These are phyloP conservation scores for Neosalanx taihuensis DNA, from an alignment of 2,797 vertebrate species.

Conservation along the genomic window DNA sequence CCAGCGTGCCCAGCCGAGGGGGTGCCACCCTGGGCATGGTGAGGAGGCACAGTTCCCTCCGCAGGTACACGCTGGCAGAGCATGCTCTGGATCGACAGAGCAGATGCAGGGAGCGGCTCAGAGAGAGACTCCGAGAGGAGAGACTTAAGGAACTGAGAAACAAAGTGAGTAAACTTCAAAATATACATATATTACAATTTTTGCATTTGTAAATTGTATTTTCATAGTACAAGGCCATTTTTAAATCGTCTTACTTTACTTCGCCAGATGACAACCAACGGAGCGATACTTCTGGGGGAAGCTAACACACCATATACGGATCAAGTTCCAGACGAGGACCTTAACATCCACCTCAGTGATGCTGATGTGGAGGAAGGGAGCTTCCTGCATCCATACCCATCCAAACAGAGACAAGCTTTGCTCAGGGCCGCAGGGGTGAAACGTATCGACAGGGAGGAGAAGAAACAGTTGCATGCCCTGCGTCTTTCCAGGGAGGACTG, in stretches of 20 bases:
- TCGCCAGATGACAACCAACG: slow-evolving; percentile 72
- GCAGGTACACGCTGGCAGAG: slow-evolving; percentile 81
- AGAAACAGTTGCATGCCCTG: slow-evolving; percentile 82
- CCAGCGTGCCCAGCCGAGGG: slow-evolving; percentile 85
- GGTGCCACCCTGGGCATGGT: slow-evolving; percentile 93
- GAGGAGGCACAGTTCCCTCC: slow-evolving; percentile 72
- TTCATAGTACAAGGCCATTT: not conserved
- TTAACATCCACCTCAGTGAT: slow-evolving; percentile 50
- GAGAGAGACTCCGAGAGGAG: slow-evolving; percentile 76
- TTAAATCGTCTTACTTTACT: slow-evolving; percentile 5
- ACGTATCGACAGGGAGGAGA: slow-evolving; percentile 87
- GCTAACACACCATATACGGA: slow-evolving; percentile 73
- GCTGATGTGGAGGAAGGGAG: slow-evolving; percentile 73
- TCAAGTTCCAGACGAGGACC: slow-evolving; percentile 67
- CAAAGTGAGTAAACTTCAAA: slow-evolving; percentile 71
- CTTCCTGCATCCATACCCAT: slow-evolving; percentile 81
- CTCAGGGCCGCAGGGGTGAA: slow-evolving; percentile 82
- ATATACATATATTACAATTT: not conserved
- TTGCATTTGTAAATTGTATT: not conserved
- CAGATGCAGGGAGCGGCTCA: slow-evolving; percentile 72
- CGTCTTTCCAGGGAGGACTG: slow-evolving; percentile 86
- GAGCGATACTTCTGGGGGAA: slow-evolving; percentile 65
- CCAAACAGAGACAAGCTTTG: slow-evolving; percentile 80
- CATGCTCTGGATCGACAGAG: slow-evolving; percentile 76
- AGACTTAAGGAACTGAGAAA: slow-evolving; percentile 71